These are phyloP conservation scores for Drosophila hamatofila DNA, from an alignment of 2,888 invertebrate species.

Conservation along the genomic window DNA sequence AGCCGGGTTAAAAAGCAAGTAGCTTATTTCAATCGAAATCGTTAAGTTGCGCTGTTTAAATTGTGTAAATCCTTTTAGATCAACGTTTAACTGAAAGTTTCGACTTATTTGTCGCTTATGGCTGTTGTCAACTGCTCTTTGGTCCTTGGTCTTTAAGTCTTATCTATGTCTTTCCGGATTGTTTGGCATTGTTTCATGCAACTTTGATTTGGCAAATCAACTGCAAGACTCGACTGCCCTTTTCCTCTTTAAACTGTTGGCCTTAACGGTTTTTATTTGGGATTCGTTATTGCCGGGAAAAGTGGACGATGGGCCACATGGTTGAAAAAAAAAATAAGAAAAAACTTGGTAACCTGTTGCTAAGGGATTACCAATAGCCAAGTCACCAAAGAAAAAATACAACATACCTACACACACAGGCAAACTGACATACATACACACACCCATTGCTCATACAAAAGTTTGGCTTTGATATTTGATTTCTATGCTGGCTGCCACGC, in stretches of 20 bases:
- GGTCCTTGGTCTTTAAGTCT: slow-evolving; percentile 19
- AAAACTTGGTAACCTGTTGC: slow-evolving; percentile 74
- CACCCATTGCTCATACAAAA: slow-evolving; percentile 13
- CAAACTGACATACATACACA: slow-evolving; percentile 5
- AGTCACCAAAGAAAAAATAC: slow-evolving; percentile 2
- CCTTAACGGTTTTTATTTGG: slow-evolving; percentile 30
- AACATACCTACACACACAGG: slow-evolving; percentile 12
- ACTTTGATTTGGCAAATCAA: slow-evolving; percentile 75
- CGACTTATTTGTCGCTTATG: slow-evolving; percentile 43
- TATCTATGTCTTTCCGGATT: slow-evolving; percentile 56
- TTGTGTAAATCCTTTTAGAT: slow-evolving; percentile 77
- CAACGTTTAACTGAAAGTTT: slow-evolving; percentile 40
- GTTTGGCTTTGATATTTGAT: slow-evolving; percentile 75
- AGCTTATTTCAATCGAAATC: slow-evolving; percentile 74
- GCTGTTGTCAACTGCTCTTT: slow-evolving; percentile 44
- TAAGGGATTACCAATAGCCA: slow-evolving; percentile 68
- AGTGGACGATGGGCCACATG: slow-evolving; percentile 23
- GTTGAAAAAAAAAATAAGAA: slow-evolving; percentile 70
- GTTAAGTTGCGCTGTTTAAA: slow-evolving; percentile 65
- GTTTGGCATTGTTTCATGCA: slow-evolving; percentile 72
- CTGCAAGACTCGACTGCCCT: slow-evolving; percentile 52
- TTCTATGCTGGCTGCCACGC: slow-evolving; percentile 50
- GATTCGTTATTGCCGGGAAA: slow-evolving; percentile 21
- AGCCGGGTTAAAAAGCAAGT: slow-evolving; percentile 47
- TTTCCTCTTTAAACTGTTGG: slow-evolving; percentile 22